Evolutionary conservation across 2,888 invertebrate species (phyloP).

Genomic region (Sesamia inferens): DNA sequence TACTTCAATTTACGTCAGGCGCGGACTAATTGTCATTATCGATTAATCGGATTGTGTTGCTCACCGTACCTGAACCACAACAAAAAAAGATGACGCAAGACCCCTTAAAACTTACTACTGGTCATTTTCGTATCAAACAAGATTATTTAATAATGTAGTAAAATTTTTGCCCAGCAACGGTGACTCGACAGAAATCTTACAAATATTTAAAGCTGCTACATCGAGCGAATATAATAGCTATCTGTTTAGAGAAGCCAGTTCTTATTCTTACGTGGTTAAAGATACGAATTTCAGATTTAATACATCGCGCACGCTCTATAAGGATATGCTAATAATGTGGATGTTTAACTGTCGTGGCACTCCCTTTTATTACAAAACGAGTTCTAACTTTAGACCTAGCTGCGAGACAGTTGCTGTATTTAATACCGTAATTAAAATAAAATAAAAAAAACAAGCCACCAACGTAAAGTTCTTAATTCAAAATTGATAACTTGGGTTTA

Average conservation of each 20-base stretch:
- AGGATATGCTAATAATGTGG: conserved; percentile 4
- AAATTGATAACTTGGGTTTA: too few relatives aligned
- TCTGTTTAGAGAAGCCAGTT: conserved; percentile 6
- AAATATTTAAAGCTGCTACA: background rate
- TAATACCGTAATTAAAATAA: too few relatives aligned
- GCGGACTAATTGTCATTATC: too few relatives aligned
- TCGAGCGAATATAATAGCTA: background rate
- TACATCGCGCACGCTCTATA: conserved; percentile 13
- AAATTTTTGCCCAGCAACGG: background rate
- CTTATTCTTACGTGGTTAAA: conserved; percentile 15
- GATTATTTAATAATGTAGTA: background rate
- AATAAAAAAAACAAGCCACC: too few relatives aligned
- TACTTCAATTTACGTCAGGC: too few relatives aligned
- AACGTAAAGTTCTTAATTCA: too few relatives aligned
- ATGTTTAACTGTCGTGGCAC: conserved; percentile 24
- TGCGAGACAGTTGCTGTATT: too few relatives aligned
- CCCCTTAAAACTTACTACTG: background rate
- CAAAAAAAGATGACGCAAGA: background rate
- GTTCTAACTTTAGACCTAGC: too few relatives aligned
- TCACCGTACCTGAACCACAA: background rate
- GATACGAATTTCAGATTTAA: conserved; percentile 22
- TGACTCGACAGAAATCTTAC: conserved; percentile 8
- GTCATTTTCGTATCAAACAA: conserved; percentile 2
- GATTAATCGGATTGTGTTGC: too few relatives aligned
- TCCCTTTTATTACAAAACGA: background rate